Evolutionary conservation across 35 echinoderm and acorn worm genomes (phyloP), one percentile per base, ranked within the genome.

Genomic region (Holothuria glaberrima): DNA sequence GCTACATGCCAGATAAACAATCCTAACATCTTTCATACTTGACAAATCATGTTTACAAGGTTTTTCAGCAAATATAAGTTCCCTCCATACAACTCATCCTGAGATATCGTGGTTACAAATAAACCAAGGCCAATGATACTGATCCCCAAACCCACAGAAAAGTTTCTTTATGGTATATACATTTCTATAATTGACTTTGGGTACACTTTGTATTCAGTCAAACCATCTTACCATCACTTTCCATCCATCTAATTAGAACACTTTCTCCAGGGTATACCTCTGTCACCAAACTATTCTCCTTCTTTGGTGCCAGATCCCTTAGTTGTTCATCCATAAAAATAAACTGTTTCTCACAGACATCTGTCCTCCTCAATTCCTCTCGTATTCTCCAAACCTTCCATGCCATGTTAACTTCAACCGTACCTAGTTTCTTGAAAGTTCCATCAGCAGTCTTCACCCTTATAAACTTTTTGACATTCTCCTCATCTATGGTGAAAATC

Each of bases 371-470:
- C 16, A 98, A 32, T 38, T 98, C 93, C 21, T 82, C 63, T 9
- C 96, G 86, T 3, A 98, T 76, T 30, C 92, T 81, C 10, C 60
- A 26, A 25, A 94, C 48, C 4, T 86, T 94, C 46, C 96, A 93
- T 0, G 92, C 93, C 79, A 91, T 92, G 76, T 94, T 98, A 58
- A 92, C 93, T 26, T 86, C 52, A 20, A 94, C 63, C 18, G 33
- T 48, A 7, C 93, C 93, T 2, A 98, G 88, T 59, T 93, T 92
- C 35, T 84, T 58, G 91, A 98, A 98, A 10, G 93, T 94, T 38
- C 96, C 90, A 46, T 94, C 91, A 6, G 61, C n/a, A 31, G 90
- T 98, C 82, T 90, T 88, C 18, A 90, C 86, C 88, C 92, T 98
- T 21, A 98, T 90, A 71, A 85, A 90, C 83, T 92, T 83, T 17